Percentiles rank a stretch among this genome's conserved stretches.
phyloP scores from a whole-genome alignment of 2,888 invertebrate species.

The Timandra comae region DNA sequence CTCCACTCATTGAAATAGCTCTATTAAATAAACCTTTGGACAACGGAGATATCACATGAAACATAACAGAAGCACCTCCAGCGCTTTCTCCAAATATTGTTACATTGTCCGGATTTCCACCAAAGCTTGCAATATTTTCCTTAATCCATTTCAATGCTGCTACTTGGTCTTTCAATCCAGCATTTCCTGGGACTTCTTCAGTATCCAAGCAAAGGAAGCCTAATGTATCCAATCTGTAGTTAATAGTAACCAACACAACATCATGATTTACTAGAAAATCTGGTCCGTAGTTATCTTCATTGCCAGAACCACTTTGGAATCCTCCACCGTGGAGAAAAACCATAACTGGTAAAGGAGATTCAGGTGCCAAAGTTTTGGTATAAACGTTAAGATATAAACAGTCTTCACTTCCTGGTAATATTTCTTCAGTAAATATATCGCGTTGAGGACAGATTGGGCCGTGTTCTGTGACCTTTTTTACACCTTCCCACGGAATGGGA shows the following conservation, averaged over 20 bases:
- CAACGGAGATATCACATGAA: slow-evolving; percentile 39
- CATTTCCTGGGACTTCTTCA: slow-evolving; percentile 42
- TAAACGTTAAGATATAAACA: slow-evolving; percentile 47
- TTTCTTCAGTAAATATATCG: slow-evolving; percentile 24
- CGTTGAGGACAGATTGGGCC: slow-evolving; percentile 35
- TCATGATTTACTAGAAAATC: slow-evolving; percentile 38
- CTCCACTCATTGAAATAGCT: slow-evolving; percentile 39
- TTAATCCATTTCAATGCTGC: slow-evolving; percentile 38
- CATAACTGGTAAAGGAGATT: slow-evolving; percentile 36
- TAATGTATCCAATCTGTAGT: slow-evolving; percentile 38
- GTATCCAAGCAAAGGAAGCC: slow-evolving; percentile 39
- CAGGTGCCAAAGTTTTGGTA: slow-evolving; percentile 27
- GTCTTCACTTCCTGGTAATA: slow-evolving; percentile 36
- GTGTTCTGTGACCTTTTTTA: slow-evolving; percentile 32
- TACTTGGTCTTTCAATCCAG: slow-evolving; percentile 42
- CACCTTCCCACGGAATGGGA: slow-evolving; percentile 35
- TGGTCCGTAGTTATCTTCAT: slow-evolving; percentile 35
- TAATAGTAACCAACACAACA: slow-evolving; percentile 42
- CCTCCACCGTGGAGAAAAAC: slow-evolving; percentile 46
- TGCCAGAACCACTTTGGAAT: slow-evolving; percentile 37
- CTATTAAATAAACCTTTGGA: slow-evolving; percentile 36
- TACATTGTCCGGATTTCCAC: slow-evolving; percentile 38
- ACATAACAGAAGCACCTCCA: slow-evolving; percentile 31
- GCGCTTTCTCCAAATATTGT: slow-evolving; percentile 46
- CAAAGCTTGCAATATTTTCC: slow-evolving; percentile 35